Percentiles rank a stretch among this genome's conserved stretches.
Conservation (phyloP, 2,888 invertebrate genomes). For the Chelonus formosanus region DNA sequence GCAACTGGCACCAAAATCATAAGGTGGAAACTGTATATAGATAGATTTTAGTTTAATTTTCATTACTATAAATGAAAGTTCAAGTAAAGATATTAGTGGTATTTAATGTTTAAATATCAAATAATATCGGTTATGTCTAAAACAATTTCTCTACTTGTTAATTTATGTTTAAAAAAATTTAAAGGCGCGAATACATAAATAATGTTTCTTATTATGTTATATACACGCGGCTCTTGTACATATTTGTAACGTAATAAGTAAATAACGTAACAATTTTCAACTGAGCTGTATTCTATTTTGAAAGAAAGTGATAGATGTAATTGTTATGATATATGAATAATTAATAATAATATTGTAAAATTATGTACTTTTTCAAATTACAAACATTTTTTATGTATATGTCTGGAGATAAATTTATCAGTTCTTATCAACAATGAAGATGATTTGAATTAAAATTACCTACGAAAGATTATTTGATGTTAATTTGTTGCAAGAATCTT, state of each 20-base stretch:
- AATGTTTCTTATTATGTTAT: slow-evolving; percentile 24
- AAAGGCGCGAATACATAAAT: slow-evolving; percentile 24
- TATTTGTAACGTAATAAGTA: slow-evolving; percentile 34
- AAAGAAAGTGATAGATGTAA: neutral
- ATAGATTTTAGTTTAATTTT: slow-evolving; percentile 58
- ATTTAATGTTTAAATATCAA: too few relatives aligned
- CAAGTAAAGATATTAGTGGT: too few relatives aligned
- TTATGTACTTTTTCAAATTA: slow-evolving; percentile 15
- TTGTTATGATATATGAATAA: neutral
- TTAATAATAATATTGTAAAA: slow-evolving; percentile 23
- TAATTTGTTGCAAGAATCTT: slow-evolving; percentile 51
- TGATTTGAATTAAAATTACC: slow-evolving; percentile 15
- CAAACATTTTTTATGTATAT: slow-evolving; percentile 24
- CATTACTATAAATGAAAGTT: slow-evolving; percentile 45
- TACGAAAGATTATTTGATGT: slow-evolving; percentile 46
- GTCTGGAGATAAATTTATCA: slow-evolving; percentile 7
- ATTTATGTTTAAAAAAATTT: slow-evolving; percentile 26
- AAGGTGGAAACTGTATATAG: slow-evolving; percentile 56
- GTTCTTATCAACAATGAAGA: neutral
- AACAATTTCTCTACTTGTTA: slow-evolving; percentile 23
- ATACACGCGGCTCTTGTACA: slow-evolving; percentile 39
- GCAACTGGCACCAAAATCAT: slow-evolving; percentile 1
- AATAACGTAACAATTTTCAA: slow-evolving; percentile 7
- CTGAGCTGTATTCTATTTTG: neutral
- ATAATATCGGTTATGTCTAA: slow-evolving; percentile 2